Evolutionary conservation across 1,140 invertebrate genomes (phyloP), one percentile per base, ranked within the genome.

Genomic region (Euura lappo): DNA sequence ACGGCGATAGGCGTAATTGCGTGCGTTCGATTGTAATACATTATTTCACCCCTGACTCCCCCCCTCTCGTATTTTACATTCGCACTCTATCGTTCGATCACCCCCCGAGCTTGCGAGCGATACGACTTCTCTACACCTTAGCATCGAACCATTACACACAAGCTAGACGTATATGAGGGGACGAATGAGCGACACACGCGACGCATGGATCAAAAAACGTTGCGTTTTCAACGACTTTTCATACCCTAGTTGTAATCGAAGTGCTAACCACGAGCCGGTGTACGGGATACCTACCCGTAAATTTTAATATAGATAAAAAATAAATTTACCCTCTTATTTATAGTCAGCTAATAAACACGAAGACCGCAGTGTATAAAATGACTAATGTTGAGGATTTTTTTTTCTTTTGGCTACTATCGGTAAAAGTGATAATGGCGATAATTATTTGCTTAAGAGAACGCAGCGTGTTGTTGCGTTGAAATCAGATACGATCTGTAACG

Each of bases 21-120:
- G 77, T 81, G 79, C 76, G 74, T 79, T 82, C 79, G 78, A 82
- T 82, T 80, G 71, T 76, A 76, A 79, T 68, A 70, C 77, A 74
- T 74, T 75, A 75, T 77, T 74, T 51, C 65, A 44, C 68, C 13
- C 69, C 45, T 10, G n/a, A 47, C 44, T n/a, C 44, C 28, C 44
- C 65, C 68, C 13, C 60, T 13, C 13, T 67, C 45, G 66, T 71
- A 73, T 70, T 76, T 76, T 73, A 73, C 71, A 69, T 73, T 71
- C 64, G 66, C 51, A 46, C 68, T 76, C 69, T 76, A 76, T 77
- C 77, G 71, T 72, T 70, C 71, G 44, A 75, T 76, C 73, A 70
- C 72, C 42, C 68, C 67, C 67, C 45, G 65, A 76, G 70, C 73
- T 65, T 77, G 67, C 76, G 71, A 72, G 68, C 51, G 51, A 60